A percentile compares a stretch with the other conserved stretches of the same genome.
Evolutionary conservation across 2,888 invertebrate species (phyloP).

Genomic region (Esperia sulphurella): DNA sequence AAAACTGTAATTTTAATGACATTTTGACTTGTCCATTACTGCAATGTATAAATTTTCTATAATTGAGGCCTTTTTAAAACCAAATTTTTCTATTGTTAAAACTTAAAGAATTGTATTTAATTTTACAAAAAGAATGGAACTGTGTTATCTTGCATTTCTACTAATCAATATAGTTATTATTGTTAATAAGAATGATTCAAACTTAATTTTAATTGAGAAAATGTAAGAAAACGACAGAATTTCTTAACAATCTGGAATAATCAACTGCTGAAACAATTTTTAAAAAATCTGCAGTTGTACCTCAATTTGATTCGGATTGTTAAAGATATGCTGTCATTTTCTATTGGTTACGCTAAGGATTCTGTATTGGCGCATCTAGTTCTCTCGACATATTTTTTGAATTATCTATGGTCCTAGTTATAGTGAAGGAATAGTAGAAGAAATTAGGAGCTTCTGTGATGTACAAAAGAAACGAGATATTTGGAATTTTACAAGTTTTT

Average conservation of each 20-base stretch:
- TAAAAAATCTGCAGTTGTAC: not conserved
- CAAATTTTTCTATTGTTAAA: too few relatives aligned
- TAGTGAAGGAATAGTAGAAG: constrained; percentile 8
- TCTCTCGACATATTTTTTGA: not conserved
- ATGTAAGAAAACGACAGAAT: not conserved
- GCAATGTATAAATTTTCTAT: too few relatives aligned
- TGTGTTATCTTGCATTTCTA: too few relatives aligned
- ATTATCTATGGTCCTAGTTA: constrained; percentile 1
- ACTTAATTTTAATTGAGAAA: not conserved
- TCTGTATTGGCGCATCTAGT: not conserved
- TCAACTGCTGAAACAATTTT: not conserved
- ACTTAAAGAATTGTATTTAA: too few relatives aligned
- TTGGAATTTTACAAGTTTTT: constrained; percentile 78
- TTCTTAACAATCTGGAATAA: not conserved
- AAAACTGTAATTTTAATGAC: too few relatives aligned
- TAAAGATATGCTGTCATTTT: not conserved
- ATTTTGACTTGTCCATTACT: too few relatives aligned
- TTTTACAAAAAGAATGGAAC: too few relatives aligned
- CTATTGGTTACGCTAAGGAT: not conserved
- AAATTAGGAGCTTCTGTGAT: constrained; percentile 69
- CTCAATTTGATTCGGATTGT: not conserved
- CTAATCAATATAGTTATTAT: too few relatives aligned
- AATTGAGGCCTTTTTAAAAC: too few relatives aligned
- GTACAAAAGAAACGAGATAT: constrained; percentile 73
- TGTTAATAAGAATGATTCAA: not conserved